Evolutionary conservation across 2,888 invertebrate species (phyloP), one percentile per base, ranked within the genome.

Genomic region (Rhagium mordax): DNA sequence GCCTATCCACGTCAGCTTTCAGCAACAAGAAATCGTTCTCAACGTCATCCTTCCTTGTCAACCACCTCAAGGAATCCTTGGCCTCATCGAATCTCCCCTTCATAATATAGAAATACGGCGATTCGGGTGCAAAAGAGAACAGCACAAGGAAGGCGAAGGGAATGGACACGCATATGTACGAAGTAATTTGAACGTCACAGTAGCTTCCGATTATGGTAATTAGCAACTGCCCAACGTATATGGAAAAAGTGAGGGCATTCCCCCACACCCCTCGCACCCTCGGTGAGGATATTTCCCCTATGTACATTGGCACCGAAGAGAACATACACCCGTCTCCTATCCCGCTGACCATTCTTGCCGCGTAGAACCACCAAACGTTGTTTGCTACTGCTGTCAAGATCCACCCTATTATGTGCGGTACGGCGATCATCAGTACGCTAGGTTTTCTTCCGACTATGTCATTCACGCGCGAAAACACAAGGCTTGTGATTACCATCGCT

Each of bases 51-150:
- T 74, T 82, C 65, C 82, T 71, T 60, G 81, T 72, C 16, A 85
- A 64, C 67, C 66, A 74, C 57, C 75, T 78, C 48, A 85, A 71
- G 0, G 83, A 78, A 4, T 71, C 62, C 53, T 75, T 74, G 10
- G 85, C 84, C 65, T 82, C 79, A 5, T 79, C 76, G 6, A 74
- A 61, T 21, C 74, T 70, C 5, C 77, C 78, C 27, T 82, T 82
- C 79, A 82, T 82, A 6, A 83, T 51, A 16, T 78, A 80, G 68
- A 75, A 84, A 73, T 85, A 85, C 0, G 85, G 85, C 1, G 82
- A 79, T 87, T 94, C 94, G 8, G 93, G 93, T 83, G 93, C 88
- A 82, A 90, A 91, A 51, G 85, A 18, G 84, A 92, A 91, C 6
- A 66, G 1, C 7, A 71, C 21, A 4, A 92, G 85, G 81, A 92